These are phyloP conservation scores for Hylaea fasciaria DNA, from an alignment of 2,888 invertebrate genomes.

Conservation along the genomic window DNA sequence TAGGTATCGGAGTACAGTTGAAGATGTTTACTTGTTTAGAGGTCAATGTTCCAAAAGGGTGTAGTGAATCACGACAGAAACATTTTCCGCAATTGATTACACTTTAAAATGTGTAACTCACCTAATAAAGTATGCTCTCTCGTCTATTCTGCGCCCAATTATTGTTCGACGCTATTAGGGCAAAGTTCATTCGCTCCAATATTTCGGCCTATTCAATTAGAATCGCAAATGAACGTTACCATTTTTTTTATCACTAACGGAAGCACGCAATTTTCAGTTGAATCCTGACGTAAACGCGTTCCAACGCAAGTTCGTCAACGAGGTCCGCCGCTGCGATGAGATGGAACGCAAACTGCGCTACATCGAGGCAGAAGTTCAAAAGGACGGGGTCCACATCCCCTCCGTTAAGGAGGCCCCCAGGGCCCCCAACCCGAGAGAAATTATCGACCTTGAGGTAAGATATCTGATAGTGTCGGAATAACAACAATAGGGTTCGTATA, in stretches of 20 bases:
- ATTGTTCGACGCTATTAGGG: not conserved
- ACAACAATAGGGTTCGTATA: no score
- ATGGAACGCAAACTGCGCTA: slow-evolving; percentile 95
- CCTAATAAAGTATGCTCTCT: no score
- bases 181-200: not conserved
- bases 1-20: no score
- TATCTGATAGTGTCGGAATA: not conserved
- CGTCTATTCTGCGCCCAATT: not conserved
- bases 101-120: no score
- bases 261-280: slow-evolving; percentile 84
- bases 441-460: slow-evolving; percentile 93
- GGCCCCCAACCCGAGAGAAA: slow-evolving; percentile 92
- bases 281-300: slow-evolving; percentile 94
- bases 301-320: slow-evolving; percentile 96
- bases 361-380: slow-evolving; percentile 93
- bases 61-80: no score
- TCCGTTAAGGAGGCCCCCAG: slow-evolving; percentile 91
- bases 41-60: no score
- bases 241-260: slow-evolving; percentile 5
- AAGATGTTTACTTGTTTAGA: no score
- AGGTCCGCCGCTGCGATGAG: slow-evolving; percentile 95
- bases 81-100: no score
- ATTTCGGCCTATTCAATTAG: not conserved
- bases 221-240: not conserved
- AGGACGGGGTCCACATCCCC: slow-evolving; percentile 92